Evolutionary conservation across 2,797 vertebrate species (phyloP).

Genomic region (Chlorospingus semifuscus): DNA sequence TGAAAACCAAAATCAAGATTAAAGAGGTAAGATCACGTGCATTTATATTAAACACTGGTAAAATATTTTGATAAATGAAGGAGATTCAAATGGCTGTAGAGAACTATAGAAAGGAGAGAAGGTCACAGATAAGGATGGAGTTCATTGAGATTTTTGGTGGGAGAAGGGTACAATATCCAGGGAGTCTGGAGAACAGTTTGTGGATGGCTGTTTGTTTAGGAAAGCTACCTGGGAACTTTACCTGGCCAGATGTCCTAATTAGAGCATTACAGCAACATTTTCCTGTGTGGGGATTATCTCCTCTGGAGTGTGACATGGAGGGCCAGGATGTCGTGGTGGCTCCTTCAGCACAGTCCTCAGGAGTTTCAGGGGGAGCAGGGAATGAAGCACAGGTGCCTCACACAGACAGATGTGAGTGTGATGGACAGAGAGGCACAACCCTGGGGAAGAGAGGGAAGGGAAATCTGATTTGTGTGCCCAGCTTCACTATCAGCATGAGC

Average conservation of each 20-base stretch:
- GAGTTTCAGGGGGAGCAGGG: neutral
- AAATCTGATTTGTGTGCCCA: neutral
- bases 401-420: neutral
- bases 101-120: neutral
- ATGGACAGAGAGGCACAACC: neutral
- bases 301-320: neutral
- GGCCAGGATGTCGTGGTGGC: neutral
- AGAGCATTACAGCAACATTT: rapidly evolving
- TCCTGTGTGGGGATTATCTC: neutral
- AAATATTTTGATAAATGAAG: neutral
- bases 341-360: neutral
- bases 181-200: neutral
- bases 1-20: constrained; percentile 37
- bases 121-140: neutral
- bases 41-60: neutral
- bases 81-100: neutral
- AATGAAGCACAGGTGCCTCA: neutral
- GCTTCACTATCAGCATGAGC: neutral
- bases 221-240: neutral
- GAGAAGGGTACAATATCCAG: neutral
- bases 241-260: neutral
- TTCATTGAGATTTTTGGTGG: neutral
- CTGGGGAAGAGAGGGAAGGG: neutral
- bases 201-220: neutral
- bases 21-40: neutral